These are phyloP conservation scores for Salvelinus namaycush DNA, from an alignment of 2,113 vertebrate genomes.

Conservation along the genomic window DNA sequence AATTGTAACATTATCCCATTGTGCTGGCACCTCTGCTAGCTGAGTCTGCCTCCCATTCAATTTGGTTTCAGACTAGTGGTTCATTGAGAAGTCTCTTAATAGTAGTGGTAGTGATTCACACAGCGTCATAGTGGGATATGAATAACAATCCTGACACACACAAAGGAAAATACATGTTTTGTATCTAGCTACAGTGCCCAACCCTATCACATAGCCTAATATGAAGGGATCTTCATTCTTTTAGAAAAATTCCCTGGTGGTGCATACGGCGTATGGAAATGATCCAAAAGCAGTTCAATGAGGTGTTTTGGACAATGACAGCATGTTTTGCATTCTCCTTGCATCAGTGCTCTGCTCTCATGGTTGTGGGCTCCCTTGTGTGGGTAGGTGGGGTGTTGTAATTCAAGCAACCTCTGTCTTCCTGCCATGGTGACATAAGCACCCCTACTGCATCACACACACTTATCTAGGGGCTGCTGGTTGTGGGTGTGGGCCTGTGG, in stretches of 20 bases:
- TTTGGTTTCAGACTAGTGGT: neutral
- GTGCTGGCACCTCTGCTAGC: neutral
- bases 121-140: neutral
- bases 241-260: no score
- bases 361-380: neutral
- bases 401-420: neutral
- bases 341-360: neutral
- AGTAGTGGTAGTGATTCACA: neutral
- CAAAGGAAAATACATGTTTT: neutral
- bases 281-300: neutral
- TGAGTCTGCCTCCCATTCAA: no score
- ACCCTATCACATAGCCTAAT: neutral
- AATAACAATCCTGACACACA: neutral
- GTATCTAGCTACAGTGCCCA: neutral
- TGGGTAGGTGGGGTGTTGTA: neutral
- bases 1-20: neutral
- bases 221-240: neutral
- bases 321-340: neutral
- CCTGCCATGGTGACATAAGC: neutral
- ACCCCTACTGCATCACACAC: neutral
- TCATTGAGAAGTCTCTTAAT: neutral
- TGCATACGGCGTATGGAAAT: neutral
- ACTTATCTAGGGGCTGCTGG: constrained; percentile 37
- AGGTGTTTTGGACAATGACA: neutral
- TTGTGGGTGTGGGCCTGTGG: constrained; percentile 35